Conservation (phyloP, 2,888 invertebrate genomes). For the Lacanobia oleracea region DNA sequence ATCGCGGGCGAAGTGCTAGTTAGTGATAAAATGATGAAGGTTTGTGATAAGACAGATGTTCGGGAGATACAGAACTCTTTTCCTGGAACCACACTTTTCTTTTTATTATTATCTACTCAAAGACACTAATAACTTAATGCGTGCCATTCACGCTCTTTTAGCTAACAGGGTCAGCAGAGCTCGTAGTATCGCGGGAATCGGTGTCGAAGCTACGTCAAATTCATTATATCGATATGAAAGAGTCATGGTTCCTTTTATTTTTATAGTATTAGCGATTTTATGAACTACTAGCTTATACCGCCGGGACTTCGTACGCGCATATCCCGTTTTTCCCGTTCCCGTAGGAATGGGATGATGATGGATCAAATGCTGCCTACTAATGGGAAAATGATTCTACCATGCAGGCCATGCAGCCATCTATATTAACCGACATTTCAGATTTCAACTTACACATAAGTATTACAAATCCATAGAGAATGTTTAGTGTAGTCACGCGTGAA, state of each 20-base stretch:
- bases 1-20: too few species aligned
- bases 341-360: too few species aligned
- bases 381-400: too few species aligned
- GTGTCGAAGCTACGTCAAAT: conserved; percentile 3
- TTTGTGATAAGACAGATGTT: neutral
- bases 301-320: too few species aligned
- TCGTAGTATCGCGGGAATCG: conserved; percentile 22
- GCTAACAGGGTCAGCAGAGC: conserved; percentile 33
- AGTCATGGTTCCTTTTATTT: conserved; percentile 18
- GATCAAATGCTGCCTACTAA: too few species aligned
- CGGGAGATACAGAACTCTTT: neutral
- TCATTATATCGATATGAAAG: neutral
- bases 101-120: conserved; percentile 34
- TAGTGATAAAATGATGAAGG: too few species aligned
- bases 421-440: too few species aligned
- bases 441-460: neutral
- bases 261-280: conserved; percentile 1
- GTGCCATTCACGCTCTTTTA: conserved; percentile 53
- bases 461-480: conserved; percentile 35
- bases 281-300: neutral
- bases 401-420: too few species aligned
- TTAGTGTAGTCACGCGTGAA: conserved; percentile 31
- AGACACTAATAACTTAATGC: conserved; percentile 30
- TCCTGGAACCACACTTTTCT: conserved; percentile 24
- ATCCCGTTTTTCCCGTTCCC: too few species aligned